Evolutionary conservation across 53 echinoderm and acorn worm species (phyloP).

Genomic region (Hippasteria phrygiana): DNA sequence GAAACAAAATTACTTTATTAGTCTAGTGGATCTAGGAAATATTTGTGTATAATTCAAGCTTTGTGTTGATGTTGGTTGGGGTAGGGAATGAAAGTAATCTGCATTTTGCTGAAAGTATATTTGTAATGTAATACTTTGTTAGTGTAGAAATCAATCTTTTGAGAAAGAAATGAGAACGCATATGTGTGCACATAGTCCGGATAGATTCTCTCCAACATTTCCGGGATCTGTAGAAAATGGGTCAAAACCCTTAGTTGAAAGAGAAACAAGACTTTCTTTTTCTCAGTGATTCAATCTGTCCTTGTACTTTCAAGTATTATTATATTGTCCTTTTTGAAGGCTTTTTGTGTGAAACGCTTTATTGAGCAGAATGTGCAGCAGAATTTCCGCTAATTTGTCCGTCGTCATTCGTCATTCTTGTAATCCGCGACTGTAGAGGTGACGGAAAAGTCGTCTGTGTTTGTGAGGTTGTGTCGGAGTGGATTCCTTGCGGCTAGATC

Average conservation of each 20-base stretch:
- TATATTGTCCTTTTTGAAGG: not conserved
- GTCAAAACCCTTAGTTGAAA: not conserved
- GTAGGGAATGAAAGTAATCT: too few species aligned
- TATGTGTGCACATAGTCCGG: too few species aligned
- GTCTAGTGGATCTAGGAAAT: too few species aligned
- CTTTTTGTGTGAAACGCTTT: not conserved
- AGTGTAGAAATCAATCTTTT: too few species aligned
- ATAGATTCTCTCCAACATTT: too few species aligned
- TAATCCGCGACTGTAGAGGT: not conserved
- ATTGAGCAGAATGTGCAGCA: not conserved
- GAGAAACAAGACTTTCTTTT: slow-evolving; percentile 4
- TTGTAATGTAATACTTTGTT: too few species aligned
- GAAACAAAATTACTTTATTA: too few species aligned
- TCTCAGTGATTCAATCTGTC: slow-evolving; percentile 6
- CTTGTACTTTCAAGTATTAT: not conserved
- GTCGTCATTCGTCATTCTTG: not conserved
- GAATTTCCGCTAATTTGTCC: not conserved
- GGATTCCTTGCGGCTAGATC: not conserved
- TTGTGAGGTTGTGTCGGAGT: not conserved
- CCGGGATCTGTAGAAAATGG: too few species aligned
- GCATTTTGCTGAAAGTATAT: too few species aligned
- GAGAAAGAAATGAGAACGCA: too few species aligned
- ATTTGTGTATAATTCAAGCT: too few species aligned
- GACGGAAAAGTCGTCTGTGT: not conserved
- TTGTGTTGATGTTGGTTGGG: too few species aligned